A percentile compares a stretch with the other conserved stretches of the same genome.
Evolutionary conservation across 2,113 vertebrate genomes (phyloP).

Genomic region (Melanotaenia duboulayi): DNA sequence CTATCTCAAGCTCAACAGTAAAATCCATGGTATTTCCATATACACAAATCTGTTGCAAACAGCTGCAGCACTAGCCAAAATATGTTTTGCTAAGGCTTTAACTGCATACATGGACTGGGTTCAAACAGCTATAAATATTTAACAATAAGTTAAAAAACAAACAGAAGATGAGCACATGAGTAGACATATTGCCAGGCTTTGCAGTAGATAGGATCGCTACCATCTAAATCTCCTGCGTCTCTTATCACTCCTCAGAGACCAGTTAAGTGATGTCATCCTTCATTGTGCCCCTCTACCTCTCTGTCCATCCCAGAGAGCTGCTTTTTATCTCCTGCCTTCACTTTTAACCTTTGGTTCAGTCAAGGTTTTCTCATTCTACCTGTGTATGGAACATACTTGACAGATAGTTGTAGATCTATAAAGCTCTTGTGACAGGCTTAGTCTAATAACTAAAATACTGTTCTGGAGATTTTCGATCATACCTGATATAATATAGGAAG

Average conservation of each 20-base stretch:
- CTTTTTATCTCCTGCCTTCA: slow-evolving; percentile 43
- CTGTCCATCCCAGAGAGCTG: slow-evolving; percentile 26
- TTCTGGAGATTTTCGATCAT: neutral
- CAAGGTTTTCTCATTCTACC: neutral
- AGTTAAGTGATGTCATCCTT: slow-evolving; percentile 63
- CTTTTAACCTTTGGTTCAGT: slow-evolving; percentile 29
- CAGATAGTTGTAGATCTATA: neutral
- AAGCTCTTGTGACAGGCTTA: neutral
- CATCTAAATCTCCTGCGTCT: slow-evolving; percentile 42
- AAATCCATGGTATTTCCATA: slow-evolving; percentile 50
- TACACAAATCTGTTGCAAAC: slow-evolving; percentile 35
- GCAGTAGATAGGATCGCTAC: slow-evolving; percentile 42
- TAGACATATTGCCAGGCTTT: slow-evolving; percentile 51
- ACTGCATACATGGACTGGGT: slow-evolving; percentile 27
- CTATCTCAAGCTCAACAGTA: neutral
- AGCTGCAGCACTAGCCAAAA: slow-evolving; percentile 39
- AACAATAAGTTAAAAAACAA: slow-evolving; percentile 50
- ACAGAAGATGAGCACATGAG: slow-evolving; percentile 32
- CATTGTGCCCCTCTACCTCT: slow-evolving; percentile 32
- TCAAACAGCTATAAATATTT: slow-evolving; percentile 73
- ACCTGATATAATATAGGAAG: neutral
- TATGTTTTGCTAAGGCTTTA: neutral
- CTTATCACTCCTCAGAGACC: slow-evolving; percentile 60
- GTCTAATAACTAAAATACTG: neutral
- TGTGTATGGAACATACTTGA: slow-evolving; percentile 11